Evolutionary conservation across 1,140 invertebrate genomes (phyloP), one percentile per base, ranked within the genome.

Genomic region (Diploscapter pachys): DNA sequence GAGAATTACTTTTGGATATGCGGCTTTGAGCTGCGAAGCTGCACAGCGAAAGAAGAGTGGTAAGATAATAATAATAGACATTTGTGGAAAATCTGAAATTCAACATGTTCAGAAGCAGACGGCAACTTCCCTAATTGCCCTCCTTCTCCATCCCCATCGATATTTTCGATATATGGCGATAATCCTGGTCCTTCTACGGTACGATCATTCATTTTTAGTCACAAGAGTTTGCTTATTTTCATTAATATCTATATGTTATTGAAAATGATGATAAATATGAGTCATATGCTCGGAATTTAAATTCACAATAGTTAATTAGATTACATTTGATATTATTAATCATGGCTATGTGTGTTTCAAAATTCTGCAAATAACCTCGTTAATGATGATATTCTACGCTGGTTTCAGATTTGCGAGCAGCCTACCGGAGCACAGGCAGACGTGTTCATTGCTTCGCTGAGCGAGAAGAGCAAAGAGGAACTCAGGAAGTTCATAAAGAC

Each of bases 391-490:
- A 13, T 4, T 3, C 2, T 9, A 4, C 11, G 2, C 6, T 56
- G 50, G 0, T 53, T 74, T 69, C 73, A 74, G 73, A 74, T 56
- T 4, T 64, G 63, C 59, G 73, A 74, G n/a, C 73, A 74, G 59
- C 73, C 73, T 54, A 67, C 70, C 52, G 79, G 79, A 13, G 61
- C 66, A 2, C 55, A 81, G 75, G 79, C 79, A 13, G 79, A 80
- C 61, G 75, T 57, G 59, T 80, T 79, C 63, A 68, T 80, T 51
- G 11, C 81, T 31, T 63, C 69, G 0, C 56, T 80, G 13, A 48
- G 54, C n/a, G 79, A 80, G 52, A 76, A 74, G 61, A 66, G 78
- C 5, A 68, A 74, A 68, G 73, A 65, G 6, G 54, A 70, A 55
- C 53, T 81, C 4, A 63, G 73, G 71, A 76, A 77, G 56, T 81